Base-by-base conservation (phyloP, 2,888 invertebrate species). In the Lasioglossum leucozonium region DNA sequence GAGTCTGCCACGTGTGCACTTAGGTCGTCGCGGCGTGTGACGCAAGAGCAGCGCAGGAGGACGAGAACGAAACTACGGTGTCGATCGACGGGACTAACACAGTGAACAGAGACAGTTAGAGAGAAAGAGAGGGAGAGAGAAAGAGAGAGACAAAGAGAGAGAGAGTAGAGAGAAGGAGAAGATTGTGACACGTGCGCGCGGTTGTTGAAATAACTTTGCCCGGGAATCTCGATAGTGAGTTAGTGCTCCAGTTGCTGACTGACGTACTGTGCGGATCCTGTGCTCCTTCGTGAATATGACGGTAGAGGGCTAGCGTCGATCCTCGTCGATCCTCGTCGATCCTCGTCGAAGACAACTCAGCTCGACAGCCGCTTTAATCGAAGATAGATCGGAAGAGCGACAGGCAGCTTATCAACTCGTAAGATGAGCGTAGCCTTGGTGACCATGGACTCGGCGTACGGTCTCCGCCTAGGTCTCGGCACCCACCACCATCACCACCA, bases 371-470 rank as follows among this genome's bases (percentile, higher is more conserved):
- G 37, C 2, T 22, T 11, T 1, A 18, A 34, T 18, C 13, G 44
- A 62, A 62, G 16, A 10, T 16, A 18, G 10, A 65, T 18, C 65
- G 2, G 34, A 11, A 58, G 8, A 58, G 22, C 22, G 34, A 22
- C 44, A 22, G 10, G 34, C 3, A 72, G 34, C 18, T 34, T 8
- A 30, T 65, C 65, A 18, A 65, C 18, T n/a, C 69, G n/a, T 47
- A 91, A 83, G 44, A 94, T 94, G 94, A 94, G 94, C 90, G 94
- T 95, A 13, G 92, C 94, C 10, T 84, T 94, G 11, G 93, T 92
- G 22, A 90, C 92, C 0, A 93, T 95, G 93, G 94, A 95, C 55
- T 88, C 93, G 11, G 91, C 92, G 44, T 94, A 94, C 85, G 91
- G 93, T 42, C 84, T 94, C 71, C 87, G 93, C 55, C 78, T 94